These are phyloP conservation scores for Camponotus vicinus DNA, from an alignment of 1,140 invertebrate species.

Conservation along the genomic window DNA sequence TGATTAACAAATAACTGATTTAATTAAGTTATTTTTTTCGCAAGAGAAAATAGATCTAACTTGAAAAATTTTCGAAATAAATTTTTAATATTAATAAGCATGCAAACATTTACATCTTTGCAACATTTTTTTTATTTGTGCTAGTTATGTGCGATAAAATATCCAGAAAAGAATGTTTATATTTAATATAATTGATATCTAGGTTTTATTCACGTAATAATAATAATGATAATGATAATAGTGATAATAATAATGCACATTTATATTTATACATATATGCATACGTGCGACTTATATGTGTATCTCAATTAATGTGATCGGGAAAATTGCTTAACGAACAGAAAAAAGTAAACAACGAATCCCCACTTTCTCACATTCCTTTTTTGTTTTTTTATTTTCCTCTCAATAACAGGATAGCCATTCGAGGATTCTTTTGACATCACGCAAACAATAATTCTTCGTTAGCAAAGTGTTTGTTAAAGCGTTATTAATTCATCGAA, in stretches of 20 bases:
- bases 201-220: neutral
- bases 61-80: neutral
- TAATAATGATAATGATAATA: too few species aligned
- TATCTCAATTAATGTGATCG: slow-evolving; percentile 14
- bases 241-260: too few species aligned
- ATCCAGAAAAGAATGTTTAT: neutral
- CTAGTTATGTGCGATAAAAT: neutral
- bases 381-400: neutral
- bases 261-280: neutral
- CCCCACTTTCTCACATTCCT: too few species aligned
- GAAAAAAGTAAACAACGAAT: slow-evolving; percentile 4
- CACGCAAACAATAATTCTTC: slow-evolving; percentile 32
- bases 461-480: slow-evolving; percentile 37
- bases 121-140: neutral
- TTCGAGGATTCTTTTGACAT: slow-evolving; percentile 41
- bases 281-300: neutral
- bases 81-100: too few species aligned
- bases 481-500: slow-evolving; percentile 40
- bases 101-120: neutral
- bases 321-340: slow-evolving; percentile 4
- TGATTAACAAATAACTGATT: neutral
- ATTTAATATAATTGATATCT: neutral
- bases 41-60: neutral
- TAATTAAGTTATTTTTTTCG: neutral
- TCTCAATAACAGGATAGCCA: slow-evolving; percentile 9